phyloP scores from a whole-genome alignment of 2,888 invertebrate genomes.

The Taenaris catops region DNA sequence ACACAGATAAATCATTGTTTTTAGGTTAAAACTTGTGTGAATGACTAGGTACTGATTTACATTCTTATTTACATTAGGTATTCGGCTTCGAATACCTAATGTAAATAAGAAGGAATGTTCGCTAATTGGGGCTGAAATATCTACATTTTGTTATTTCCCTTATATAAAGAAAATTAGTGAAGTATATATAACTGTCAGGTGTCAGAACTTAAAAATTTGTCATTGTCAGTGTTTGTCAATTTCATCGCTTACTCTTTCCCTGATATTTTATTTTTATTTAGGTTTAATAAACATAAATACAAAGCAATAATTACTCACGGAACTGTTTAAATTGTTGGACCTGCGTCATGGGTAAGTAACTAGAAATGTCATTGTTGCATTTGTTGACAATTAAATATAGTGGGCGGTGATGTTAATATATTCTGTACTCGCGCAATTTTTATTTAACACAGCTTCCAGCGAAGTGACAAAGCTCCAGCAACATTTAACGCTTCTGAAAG shows the following conservation, averaged over 20 bases:
- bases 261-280: conserved; percentile 33
- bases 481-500: conserved; percentile 90
- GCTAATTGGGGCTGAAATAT: too few species aligned
- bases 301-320: conserved; percentile 25
- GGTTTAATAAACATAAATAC: conserved; percentile 14
- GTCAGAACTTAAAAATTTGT: too few species aligned
- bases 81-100: too few species aligned
- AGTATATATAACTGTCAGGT: too few species aligned
- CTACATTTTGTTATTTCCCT: too few species aligned
- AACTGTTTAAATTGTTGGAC: conserved; percentile 30
- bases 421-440: conserved; percentile 37
- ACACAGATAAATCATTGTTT: too few species aligned
- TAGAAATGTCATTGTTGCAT: conserved; percentile 32
- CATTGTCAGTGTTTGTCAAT: background rate
- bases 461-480: conserved; percentile 87
- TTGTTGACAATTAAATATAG: conserved; percentile 25
- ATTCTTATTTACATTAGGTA: too few species aligned
- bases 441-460: conserved; percentile 67
- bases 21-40: too few species aligned
- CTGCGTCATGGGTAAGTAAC: conserved; percentile 65
- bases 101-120: too few species aligned
- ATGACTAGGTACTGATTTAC: too few species aligned
- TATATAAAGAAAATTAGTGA: too few species aligned
- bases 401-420: conserved; percentile 22
- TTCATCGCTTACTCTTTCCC: conserved; percentile 32